Percentiles rank a stretch among this genome's conserved stretches.
These are phyloP conservation scores for Pocillopora grandis DNA, from an alignment of 92 coral and sea anemone species.

Conservation along the genomic window DNA sequence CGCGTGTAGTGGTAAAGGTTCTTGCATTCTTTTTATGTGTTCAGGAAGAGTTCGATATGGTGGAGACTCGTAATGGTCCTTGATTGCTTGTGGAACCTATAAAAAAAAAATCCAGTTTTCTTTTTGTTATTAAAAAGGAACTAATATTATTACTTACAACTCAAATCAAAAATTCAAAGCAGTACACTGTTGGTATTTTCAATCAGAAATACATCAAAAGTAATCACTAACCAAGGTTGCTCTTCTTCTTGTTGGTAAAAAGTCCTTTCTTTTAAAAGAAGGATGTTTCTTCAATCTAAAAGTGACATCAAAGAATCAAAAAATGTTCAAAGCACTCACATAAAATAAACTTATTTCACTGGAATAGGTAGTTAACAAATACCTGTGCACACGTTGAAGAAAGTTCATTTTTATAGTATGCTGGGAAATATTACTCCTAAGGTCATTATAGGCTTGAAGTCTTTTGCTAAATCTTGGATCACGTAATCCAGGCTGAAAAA, in stretches of 20 bases:
- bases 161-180: background rate
- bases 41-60: constrained; percentile 86
- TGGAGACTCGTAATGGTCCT: constrained; percentile 84
- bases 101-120: background rate
- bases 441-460: constrained; percentile 95
- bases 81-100: constrained; percentile 94
- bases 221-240: constrained; percentile 70
- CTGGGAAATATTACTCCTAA: constrained; percentile 91
- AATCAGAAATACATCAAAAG: background rate
- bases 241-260: constrained; percentile 81
- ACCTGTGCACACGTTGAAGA: constrained; percentile 88
- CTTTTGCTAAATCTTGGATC: constrained; percentile 96
- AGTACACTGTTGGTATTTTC: background rate
- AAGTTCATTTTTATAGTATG: constrained; percentile 96
- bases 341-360: background rate
- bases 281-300: constrained; percentile 91
- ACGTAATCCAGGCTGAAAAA: constrained; percentile 84
- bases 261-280: constrained; percentile 74
- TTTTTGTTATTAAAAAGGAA: background rate
- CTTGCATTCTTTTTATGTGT: constrained; percentile 79
- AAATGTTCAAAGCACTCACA: background rate
- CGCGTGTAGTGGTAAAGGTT: constrained; percentile 81
- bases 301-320: background rate
- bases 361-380: background rate
- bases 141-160: background rate